Base-by-base conservation (phyloP, 2,797 vertebrate genomes). In the Leptodactylus fallax region DNA sequence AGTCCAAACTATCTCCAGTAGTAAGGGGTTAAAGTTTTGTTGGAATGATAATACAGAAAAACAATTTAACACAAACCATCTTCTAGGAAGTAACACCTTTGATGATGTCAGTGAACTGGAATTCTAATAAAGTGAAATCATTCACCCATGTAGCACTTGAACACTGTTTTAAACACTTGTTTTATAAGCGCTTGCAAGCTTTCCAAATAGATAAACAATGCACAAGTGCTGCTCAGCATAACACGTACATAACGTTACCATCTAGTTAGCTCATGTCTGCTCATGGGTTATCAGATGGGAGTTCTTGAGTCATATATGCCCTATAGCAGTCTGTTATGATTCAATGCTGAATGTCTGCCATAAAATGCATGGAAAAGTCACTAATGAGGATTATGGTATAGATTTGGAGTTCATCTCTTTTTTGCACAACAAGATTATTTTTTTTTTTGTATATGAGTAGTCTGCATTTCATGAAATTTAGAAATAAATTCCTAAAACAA, bases 81-180 rank as follows among this genome's bases (percentile, higher is more conserved):
- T 81, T 88, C 27, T 27, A 65, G 60, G 71, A 85, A 80, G 67
- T 65, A 82, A 85, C 79, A 86, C 60, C 67, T 86, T 85, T 82
- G 81, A 78, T 83, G 79, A 88, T 85, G 49, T 83, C 83, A 89
- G 79, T 65, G 79, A 82, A 58, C 67, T 81, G 83, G 83, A 89
- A 82, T 88, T 81, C 67, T 55, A 85, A 80, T 80, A 85, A 85
- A 80, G 55, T 74, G 80, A 85, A 79, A 81, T 58, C 67, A 81
- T 45, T 74, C 76, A 51, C 55, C 76, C n/a, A 49, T 80, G 72
- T 85, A 85, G 80, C 77, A 85, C 77, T 85, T 74, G 53, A 81
- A 84, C 12, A 77, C 49, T 78, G 67, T 58, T 78, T 63, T 56
- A 79, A 74, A 88, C 61, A 67, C 21, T 88, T 79, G 63, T 84